Percentiles rank a stretch among this genome's conserved stretches.
These are phyloP conservation scores for Cantharis rustica DNA, from an alignment of 2,888 invertebrate species.

Conservation along the genomic window DNA sequence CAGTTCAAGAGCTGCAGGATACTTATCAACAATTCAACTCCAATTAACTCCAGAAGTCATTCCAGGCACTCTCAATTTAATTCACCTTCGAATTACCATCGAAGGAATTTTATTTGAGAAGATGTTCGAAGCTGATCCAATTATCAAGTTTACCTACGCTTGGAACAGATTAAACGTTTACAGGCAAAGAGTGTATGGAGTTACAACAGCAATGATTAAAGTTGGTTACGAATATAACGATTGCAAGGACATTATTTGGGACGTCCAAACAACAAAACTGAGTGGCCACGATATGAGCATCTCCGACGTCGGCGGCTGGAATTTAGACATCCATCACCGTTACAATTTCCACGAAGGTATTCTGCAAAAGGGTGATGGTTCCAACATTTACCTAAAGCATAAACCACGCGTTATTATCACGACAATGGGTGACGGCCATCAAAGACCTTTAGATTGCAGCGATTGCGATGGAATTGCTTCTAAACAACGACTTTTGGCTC, in stretches of 20 bases:
- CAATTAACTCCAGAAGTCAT: conserved; percentile 87
- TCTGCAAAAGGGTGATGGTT: conserved; percentile 96
- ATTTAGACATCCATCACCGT: conserved; percentile 95
- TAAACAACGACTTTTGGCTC: conserved; percentile 84
- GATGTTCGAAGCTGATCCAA: conserved; percentile 93
- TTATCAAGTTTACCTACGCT: conserved; percentile 95
- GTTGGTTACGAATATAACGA: conserved; percentile 96
- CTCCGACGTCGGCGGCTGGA: conserved; percentile 97
- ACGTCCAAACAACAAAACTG: conserved; percentile 91
- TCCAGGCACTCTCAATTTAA: conserved; percentile 79
- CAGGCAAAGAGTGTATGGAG: conserved; percentile 94
- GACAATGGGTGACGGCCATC: conserved; percentile 89
- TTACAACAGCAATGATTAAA: conserved; percentile 91
- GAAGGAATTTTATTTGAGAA: conserved; percentile 94
- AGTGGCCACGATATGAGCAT: conserved; percentile 97
- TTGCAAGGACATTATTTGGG: conserved; percentile 94
- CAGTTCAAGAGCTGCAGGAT: conserved; percentile 92
- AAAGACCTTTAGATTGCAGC: conserved; percentile 82
- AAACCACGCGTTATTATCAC: conserved; percentile 90
- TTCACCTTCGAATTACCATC: conserved; percentile 90
- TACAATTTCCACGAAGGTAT: conserved; percentile 99
- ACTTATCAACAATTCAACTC: conserved; percentile 88
- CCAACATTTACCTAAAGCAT: conserved; percentile 91
- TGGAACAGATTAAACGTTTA: conserved; percentile 98
- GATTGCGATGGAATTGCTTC: conserved; percentile 81